These are phyloP conservation scores for Augochlora pura DNA, from an alignment of 1,140 invertebrate species.

Conservation along the genomic window DNA sequence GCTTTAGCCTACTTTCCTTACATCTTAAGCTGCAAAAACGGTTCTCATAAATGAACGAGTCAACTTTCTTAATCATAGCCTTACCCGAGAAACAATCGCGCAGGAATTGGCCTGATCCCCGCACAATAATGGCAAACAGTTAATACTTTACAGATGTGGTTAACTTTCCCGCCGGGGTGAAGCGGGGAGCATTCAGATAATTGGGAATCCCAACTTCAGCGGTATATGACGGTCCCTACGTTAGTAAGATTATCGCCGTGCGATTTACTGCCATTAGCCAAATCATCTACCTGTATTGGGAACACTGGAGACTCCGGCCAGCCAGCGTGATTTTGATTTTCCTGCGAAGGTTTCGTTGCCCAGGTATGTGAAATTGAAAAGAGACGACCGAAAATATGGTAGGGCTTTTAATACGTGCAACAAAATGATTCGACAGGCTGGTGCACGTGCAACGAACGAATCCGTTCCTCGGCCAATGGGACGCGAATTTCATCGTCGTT, in stretches of 20 bases:
- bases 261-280: conserved; percentile 1
- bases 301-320: too few species aligned
- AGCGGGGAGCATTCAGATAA: conserved; percentile 13
- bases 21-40: too few species aligned
- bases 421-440: neutral
- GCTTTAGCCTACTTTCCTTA: too few species aligned
- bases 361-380: neutral
- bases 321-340: neutral
- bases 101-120: conserved; percentile 8
- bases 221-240: neutral
- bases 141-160: conserved; percentile 45
- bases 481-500: neutral
- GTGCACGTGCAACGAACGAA: conserved; percentile 4
- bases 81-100: neutral
- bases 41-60: neutral
- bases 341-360: neutral
- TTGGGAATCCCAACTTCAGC: conserved; percentile 1
- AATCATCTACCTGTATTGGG: neutral
- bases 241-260: conserved; percentile 19
- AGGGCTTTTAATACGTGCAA: conserved; percentile 4
- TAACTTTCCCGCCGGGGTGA: too few species aligned
- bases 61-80: neutral
- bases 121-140: neutral
- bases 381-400: conserved; percentile 1
- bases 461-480: neutral